Evolutionary conservation across 2,113 vertebrate species (phyloP).

Genomic region (Trochalopteron elliotii): DNA sequence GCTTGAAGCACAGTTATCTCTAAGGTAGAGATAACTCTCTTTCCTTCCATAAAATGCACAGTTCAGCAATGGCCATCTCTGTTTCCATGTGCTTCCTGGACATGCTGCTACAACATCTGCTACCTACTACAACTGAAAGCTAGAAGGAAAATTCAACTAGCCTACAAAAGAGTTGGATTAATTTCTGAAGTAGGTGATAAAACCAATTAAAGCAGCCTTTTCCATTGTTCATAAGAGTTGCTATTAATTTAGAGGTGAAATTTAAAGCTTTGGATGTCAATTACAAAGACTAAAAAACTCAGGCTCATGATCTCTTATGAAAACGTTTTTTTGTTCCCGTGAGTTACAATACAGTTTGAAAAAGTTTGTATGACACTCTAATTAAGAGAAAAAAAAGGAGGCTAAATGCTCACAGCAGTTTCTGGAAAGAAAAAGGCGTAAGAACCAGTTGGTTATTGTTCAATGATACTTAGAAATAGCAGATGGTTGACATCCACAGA

Average conservation of each 20-base stretch:
- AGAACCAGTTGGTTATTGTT: not conserved
- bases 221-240: not conserved
- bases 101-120: not conserved
- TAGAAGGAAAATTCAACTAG: not conserved
- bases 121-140: not conserved
- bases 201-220: not conserved
- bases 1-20: not conserved
- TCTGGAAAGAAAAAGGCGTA: not conserved
- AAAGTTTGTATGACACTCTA: not conserved
- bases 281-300: not conserved
- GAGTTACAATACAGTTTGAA: not conserved
- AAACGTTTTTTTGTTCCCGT: not conserved
- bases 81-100: not conserved
- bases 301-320: not conserved
- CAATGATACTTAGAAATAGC: not conserved
- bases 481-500: not conserved
- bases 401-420: not conserved
- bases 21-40: not conserved
- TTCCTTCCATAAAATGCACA: not conserved
- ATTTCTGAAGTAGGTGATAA: not conserved
- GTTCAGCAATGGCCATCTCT: not conserved
- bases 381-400: not conserved
- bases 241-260: not conserved
- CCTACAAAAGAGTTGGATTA: not conserved
- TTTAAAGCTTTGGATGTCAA: not conserved